Conservation (phyloP, 2,113 vertebrate genomes). For the Cinclus cinclus region DNA sequence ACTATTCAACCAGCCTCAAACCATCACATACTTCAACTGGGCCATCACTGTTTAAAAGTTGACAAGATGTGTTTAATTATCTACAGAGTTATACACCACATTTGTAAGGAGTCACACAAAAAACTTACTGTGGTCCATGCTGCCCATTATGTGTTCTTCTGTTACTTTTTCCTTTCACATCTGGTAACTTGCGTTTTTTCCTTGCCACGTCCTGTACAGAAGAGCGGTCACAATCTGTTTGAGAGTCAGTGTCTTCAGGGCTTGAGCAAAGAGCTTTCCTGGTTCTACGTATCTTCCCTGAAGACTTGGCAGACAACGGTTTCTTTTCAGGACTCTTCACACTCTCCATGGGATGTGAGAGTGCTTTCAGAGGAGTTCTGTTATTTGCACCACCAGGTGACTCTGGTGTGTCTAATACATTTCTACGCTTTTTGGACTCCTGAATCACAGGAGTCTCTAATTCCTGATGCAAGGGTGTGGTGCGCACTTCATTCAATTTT, state of each 20-base stretch:
- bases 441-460: not conserved
- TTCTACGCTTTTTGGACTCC: not conserved
- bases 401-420: not conserved
- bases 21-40: not conserved
- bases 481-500: not conserved
- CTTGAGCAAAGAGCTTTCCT: not conserved
- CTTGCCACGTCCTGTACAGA: not conserved
- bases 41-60: not conserved
- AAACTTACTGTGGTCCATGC: not conserved
- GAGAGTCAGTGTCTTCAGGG: not conserved
- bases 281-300: not conserved
- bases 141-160: not conserved
- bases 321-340: not conserved
- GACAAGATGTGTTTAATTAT: not conserved
- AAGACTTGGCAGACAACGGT: not conserved
- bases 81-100: not conserved
- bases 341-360: not conserved
- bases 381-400: not conserved
- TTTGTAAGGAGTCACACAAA: not conserved
- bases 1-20: not conserved
- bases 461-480: not conserved
- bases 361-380: not conserved
- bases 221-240: not conserved
- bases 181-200: not conserved
- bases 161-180: not conserved